Evolutionary conservation across 1,140 invertebrate genomes (phyloP), one percentile per base, ranked within the genome.

Genomic region (Orius insidiosus): DNA sequence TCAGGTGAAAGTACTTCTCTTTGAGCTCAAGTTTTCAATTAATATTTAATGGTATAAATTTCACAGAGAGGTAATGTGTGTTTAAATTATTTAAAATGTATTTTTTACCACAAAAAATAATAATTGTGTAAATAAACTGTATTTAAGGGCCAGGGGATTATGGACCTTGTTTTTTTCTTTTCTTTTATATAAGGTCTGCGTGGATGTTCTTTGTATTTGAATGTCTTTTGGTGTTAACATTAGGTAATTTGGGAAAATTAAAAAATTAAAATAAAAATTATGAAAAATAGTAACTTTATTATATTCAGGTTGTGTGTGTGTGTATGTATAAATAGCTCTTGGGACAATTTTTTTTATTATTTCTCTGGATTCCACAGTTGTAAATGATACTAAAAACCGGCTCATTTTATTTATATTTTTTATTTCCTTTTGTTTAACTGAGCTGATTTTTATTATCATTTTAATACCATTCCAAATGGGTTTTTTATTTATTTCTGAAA

Each of bases 291-390:
- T 46, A 46, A 46, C 35, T 46, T 46, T 24, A 24, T 36, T 46
- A 46, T 48, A 48, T 48, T 42, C 11, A 42, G 47, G 46, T 48
- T 48, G 47, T 48, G 47, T 48, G 42, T n/a, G n/a, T 19, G 47
- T 48, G 40, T 48, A 39, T 24, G 35, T 48, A 44, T n/a, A 44
- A 33, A 33, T 24, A 24, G 24, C 35, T 14, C 45, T 46, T 46
- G 45, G 45, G 16, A 38, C 33, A 46, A 36, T 46, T 46, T 38
- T 33, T 36, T 46, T 46, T 35, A 36, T 36, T 24, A 4, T 24
- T 7, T 24, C 7, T 7, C 24, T 24, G 24, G 24, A 24, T 24
- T 24, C 18, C 13, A 15, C 15, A n/a, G 13, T n/a, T n/a, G n/a
- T 44, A 32, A 44, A 44, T 44, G 42, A 11, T 44, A 24, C 31